Evolutionary conservation across 2,888 invertebrate genomes (phyloP), one percentile per base, ranked within the genome.

Genomic region (Linyphia triangularis): DNA sequence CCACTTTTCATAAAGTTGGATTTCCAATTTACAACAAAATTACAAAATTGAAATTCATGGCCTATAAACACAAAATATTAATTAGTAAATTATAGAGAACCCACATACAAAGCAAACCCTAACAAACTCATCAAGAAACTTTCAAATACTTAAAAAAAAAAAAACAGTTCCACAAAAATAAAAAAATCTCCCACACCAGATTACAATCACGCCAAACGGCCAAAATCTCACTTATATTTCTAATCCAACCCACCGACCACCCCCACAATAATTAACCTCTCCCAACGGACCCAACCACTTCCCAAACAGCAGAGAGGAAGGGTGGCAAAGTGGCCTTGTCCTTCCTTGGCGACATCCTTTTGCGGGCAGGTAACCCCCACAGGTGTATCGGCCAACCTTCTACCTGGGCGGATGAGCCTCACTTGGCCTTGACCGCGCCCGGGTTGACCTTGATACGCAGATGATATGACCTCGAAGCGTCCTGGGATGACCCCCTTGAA

Each of bases 361-460:
- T 9, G 13, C n/a, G 33, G 37, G 33, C 28, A 24, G 63, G 78
- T 65, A 78, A 65, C 78, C 78, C 78, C 79, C 67, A 67, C 67
- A 51, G 40, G 13, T 10, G 65, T 28, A n/a, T 59, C 43, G 24
- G 59, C 37, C 57, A n/a, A 26, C 40, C 19, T 72, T 26, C 13
- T n/a, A n/a, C 57, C 33, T 63, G 85, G 85, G 72, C 72, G 33
- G 59, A 79, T 30, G 70, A 70, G 30, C 61, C 85, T n/a, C n/a
- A n/a, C 72, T 4, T 72, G 81, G 73, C 86, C 86, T 86, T 86
- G 81, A 79, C 65, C 72, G 86, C 51, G 86, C 33, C 67, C 37
- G 73, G 7, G 30, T 69, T 81, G 69, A 81, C 86, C 79, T 86
- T 86, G 86, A 1, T 24, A 40, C 28, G 70, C 57, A n/a, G 26